Conservation (phyloP, 2,888 invertebrate genomes). For the Aphodius granarius region DNA sequence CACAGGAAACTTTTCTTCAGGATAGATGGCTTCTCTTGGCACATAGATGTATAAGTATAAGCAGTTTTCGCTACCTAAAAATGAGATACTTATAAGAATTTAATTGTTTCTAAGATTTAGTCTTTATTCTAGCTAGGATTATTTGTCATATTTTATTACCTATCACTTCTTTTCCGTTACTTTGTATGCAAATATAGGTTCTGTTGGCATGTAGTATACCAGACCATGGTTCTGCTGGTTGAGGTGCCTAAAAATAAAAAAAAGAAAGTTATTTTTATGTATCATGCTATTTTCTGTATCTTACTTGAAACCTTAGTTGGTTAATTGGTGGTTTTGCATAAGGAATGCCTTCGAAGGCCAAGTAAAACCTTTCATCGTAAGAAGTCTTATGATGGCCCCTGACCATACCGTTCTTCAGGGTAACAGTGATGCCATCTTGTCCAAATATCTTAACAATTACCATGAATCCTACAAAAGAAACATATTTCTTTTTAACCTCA, state of each 20-base stretch:
- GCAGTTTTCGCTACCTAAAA: slow-evolving; percentile 68
- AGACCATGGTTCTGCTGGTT: slow-evolving; percentile 40
- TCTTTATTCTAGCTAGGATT: too few relatives aligned
- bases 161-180: neutral
- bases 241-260: slow-evolving; percentile 35
- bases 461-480: neutral
- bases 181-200: slow-evolving; percentile 40
- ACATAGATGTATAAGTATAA: slow-evolving; percentile 65
- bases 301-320: slow-evolving; percentile 16
- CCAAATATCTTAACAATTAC: neutral
- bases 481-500: too few relatives aligned
- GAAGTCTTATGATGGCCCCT: slow-evolving; percentile 5
- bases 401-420: neutral
- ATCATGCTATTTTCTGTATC: too few relatives aligned
- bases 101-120: too few relatives aligned
- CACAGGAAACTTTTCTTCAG: slow-evolving; percentile 51
- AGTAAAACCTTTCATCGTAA: neutral
- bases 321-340: slow-evolving; percentile 7
- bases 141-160: neutral
- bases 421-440: slow-evolving; percentile 5
- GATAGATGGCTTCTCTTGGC: slow-evolving; percentile 54
- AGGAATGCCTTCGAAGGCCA: slow-evolving; percentile 13
- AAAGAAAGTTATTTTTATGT: too few relatives aligned
- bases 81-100: neutral
- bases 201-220: slow-evolving; percentile 38